These are phyloP conservation scores for Pyrocephalus nanus DNA, from an alignment of 2,797 vertebrate species.

Conservation along the genomic window DNA sequence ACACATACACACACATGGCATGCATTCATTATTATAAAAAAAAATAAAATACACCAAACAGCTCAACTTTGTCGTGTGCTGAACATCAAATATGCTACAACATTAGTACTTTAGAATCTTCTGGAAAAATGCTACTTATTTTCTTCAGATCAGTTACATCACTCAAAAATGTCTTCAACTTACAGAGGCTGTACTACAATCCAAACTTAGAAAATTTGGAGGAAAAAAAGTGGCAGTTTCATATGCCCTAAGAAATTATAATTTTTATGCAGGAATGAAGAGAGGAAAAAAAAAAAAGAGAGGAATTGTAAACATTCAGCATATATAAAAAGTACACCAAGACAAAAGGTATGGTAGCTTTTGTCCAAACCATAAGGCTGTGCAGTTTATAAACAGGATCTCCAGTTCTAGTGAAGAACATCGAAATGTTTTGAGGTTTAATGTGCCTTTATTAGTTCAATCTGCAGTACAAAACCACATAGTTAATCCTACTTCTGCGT, in stretches of 20 bases:
- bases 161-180: neutral
- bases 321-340: neutral
- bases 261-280: neutral
- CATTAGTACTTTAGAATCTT: neutral
- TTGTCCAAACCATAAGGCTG: neutral
- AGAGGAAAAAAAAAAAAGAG: neutral
- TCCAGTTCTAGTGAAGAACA: neutral
- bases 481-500: neutral
- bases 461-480: neutral
- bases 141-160: neutral
- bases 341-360: neutral
- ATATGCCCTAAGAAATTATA: neutral
- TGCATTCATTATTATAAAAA: neutral
- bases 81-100: neutral
- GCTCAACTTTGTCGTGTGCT: neutral
- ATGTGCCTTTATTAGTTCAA: neutral
- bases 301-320: neutral
- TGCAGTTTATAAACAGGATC: neutral
- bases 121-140: neutral
- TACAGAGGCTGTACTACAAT: neutral
- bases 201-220: neutral
- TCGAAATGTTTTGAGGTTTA: neutral
- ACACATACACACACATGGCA: accelerated
- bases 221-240: neutral
- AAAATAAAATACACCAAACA: neutral